Evolutionary conservation across 2,113 vertebrate species (phyloP).

Genomic region (Psittacula cyanocephala): DNA sequence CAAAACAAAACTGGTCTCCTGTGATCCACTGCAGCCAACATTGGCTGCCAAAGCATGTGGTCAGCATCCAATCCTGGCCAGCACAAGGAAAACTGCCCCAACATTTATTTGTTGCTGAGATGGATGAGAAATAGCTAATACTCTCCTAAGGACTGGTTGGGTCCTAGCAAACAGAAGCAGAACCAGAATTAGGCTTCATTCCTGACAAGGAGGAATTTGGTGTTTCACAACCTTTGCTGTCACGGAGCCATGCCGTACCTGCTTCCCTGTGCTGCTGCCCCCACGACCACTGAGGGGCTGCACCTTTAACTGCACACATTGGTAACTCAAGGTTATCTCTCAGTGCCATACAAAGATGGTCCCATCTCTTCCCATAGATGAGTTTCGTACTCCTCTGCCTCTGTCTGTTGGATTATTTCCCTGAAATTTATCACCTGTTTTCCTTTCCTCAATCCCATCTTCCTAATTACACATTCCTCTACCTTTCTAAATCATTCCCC

Average conservation of each 20-base stretch:
- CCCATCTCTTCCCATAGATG: neutral
- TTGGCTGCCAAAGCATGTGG: neutral
- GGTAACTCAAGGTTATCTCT: neutral
- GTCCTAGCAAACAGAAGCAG: neutral
- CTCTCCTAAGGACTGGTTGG: neutral
- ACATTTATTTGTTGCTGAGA: neutral
- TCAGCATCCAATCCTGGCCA: neutral
- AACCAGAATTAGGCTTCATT: neutral
- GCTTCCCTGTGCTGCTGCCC: neutral
- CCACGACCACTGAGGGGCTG: fast-evolving
- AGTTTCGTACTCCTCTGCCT: neutral
- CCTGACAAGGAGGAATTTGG: neutral
- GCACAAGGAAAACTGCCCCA: neutral
- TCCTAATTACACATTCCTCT: slow-evolving; percentile 33
- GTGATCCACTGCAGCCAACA: fast-evolving
- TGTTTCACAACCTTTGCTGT: neutral
- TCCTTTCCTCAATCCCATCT: slow-evolving; percentile 3
- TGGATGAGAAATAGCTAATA: neutral
- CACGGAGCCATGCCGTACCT: neutral
- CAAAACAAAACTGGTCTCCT: neutral
- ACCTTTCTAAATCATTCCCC: slow-evolving; percentile 59
- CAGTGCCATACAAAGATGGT: neutral
- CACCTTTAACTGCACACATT: neutral
- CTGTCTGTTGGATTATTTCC: neutral
- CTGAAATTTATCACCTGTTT: slow-evolving; percentile 49